Evolutionary conservation across 2,113 vertebrate genomes (phyloP), one percentile per base, ranked within the genome.

Genomic region (Hippocampus guttulatus): DNA sequence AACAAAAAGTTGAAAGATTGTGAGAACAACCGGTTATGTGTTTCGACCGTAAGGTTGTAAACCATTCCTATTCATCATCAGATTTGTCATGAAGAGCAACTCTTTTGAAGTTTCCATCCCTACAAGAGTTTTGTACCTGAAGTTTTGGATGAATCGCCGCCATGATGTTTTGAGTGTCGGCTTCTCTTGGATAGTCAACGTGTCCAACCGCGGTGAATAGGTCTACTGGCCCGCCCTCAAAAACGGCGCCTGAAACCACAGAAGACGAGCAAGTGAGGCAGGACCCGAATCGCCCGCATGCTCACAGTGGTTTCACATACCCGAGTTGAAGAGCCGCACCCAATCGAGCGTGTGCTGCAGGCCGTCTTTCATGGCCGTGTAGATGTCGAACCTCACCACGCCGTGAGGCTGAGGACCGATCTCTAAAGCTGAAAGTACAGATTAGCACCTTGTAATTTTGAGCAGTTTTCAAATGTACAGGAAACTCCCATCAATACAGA

Each of bases 381-480:
- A 91, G 75, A 88, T 70, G 77, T 90, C 88, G 30, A 90, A 90
- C 73, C 89, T 81, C 73, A 92, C 77, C 8, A 90, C 88, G 0
- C 88, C 89, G 0, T 91, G 91, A 3, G 89, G 84, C 71, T 92
- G 90, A 15, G 91, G 90, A 49, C 91, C 90, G 0, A 92, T 82
- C 81, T 92, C 89, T 64, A 91, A 86, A 15, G 88, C 90, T 92
- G 70, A 33, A 74, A 40, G n/a, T 27, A 47, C 16, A 52, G 70
- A 75, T 57, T 23, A 16, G 41, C 41, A 43, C 41, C 10, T 43
- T 43, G 41, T 12, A 43, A 43, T 10, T 43, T 43, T 10, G 41
- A 12, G 2, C 8, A 9, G 41, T 2, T 12, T 43, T 43, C 5
- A 38, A 38, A 43, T 43, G 41, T 43, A 43, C 41, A 43, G 41